These are phyloP conservation scores for Cervus canadensis DNA, from an alignment of 2,113 vertebrate genomes.

Conservation along the genomic window DNA sequence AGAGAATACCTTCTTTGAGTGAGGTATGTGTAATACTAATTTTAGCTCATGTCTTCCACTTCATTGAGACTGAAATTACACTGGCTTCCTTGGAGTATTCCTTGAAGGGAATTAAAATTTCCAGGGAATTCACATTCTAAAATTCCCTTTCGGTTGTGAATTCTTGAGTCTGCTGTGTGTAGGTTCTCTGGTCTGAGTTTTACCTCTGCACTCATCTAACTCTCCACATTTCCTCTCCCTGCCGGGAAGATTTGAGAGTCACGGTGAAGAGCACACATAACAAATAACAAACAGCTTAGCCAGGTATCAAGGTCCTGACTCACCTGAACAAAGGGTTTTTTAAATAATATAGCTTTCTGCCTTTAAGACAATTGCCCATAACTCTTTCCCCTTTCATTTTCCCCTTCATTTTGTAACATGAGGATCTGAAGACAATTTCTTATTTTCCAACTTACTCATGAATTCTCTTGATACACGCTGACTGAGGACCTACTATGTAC, in stretches of 20 bases:
- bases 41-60: conserved; percentile 17
- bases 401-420: background rate
- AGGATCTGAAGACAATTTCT: background rate
- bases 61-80: conserved; percentile 9
- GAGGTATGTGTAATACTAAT: background rate
- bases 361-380: background rate
- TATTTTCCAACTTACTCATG: background rate
- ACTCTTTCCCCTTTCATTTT: background rate
- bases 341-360: background rate
- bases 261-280: background rate
- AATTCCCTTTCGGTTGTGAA: background rate
- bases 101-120: background rate
- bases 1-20: background rate
- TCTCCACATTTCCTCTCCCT: background rate
- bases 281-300: background rate
- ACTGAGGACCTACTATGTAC: background rate
- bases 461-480: background rate
- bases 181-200: background rate
- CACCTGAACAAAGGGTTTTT: background rate
- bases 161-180: background rate
- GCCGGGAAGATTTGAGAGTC: background rate
- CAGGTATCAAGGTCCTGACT: background rate
- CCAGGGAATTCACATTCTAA: background rate
- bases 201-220: background rate
- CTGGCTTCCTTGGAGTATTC: background rate